Evolutionary conservation across 2,888 invertebrate genomes (phyloP).

Genomic region (Drosophila paucipuncta): DNA sequence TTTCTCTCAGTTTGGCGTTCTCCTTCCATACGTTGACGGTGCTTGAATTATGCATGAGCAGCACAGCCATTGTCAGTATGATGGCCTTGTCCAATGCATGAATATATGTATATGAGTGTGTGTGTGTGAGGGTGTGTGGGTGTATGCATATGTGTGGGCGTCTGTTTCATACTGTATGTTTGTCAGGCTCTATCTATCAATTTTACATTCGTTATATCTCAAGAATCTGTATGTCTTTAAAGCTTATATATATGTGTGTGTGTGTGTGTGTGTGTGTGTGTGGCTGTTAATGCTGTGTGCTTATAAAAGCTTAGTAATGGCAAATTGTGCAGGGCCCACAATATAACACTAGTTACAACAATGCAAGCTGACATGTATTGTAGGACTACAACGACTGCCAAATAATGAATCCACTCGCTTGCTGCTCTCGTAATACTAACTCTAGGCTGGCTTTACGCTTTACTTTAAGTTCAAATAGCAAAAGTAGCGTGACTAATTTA

Average conservation of each 20-base stretch:
- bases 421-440: not conserved
- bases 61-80: constrained; percentile 64
- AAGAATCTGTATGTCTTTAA: constrained; percentile 68
- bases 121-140: not conserved
- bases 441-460: not conserved
- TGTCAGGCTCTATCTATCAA: constrained; percentile 65
- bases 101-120: constrained; percentile 4
- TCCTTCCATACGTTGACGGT: constrained; percentile 20
- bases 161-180: constrained; percentile 3
- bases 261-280: not conserved
- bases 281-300: constrained; percentile 29
- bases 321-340: constrained; percentile 45
- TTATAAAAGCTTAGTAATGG: constrained; percentile 29
- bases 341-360: constrained; percentile 17
- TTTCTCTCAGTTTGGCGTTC: constrained; percentile 23
- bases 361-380: not conserved
- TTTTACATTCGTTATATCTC: constrained; percentile 70
- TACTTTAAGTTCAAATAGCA: not conserved
- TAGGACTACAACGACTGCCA: not conserved
- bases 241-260: constrained; percentile 32
- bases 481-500: not conserved
- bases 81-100: constrained; percentile 60
- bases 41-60: constrained; percentile 72
- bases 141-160: not conserved
- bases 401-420: not conserved